phyloP scores from a whole-genome alignment of 2,113 vertebrate species.

The Thymallus thymallus region DNA sequence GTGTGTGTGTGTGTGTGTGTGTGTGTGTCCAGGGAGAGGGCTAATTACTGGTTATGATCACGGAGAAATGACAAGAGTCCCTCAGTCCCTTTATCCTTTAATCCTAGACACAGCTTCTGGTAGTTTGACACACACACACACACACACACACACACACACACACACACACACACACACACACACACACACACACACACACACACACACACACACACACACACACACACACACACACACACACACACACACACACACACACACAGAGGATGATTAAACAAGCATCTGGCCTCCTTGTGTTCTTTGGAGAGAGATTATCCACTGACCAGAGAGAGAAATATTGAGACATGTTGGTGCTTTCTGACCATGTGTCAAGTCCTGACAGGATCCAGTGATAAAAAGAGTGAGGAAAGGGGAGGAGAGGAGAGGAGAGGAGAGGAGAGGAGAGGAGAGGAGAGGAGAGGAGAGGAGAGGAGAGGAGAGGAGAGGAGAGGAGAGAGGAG shows the following conservation, averaged over 20 bases:
- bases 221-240: constrained; percentile 21
- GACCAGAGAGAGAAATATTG: constrained; percentile 49
- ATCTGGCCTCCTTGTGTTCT: constrained; percentile 70
- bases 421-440: too few relatives aligned
- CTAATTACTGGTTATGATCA: constrained; percentile 80
- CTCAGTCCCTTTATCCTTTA: background rate
- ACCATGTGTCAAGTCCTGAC: constrained; percentile 57
- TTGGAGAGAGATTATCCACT: constrained; percentile 39
- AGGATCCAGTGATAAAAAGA: constrained; percentile 29
- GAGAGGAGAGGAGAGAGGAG: too few relatives aligned
- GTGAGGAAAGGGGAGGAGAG: constrained; percentile 26
- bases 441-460: too few relatives aligned
- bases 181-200: constrained; percentile 42
- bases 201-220: constrained; percentile 32
- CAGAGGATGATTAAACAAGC: constrained; percentile 66
- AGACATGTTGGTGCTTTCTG: constrained; percentile 62
- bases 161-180: constrained; percentile 32
- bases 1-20: too few relatives aligned
- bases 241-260: constrained; percentile 29
- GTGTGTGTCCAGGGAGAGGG: constrained; percentile 51
- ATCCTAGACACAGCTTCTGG: constrained; percentile 67
- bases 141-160: constrained; percentile 32
- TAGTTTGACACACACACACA: constrained; percentile 62
- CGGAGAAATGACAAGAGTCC: constrained; percentile 65
- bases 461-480: too few relatives aligned